Evolutionary conservation across 2,113 vertebrate species (phyloP).

Genomic region (Phyllostomus hastatus): DNA sequence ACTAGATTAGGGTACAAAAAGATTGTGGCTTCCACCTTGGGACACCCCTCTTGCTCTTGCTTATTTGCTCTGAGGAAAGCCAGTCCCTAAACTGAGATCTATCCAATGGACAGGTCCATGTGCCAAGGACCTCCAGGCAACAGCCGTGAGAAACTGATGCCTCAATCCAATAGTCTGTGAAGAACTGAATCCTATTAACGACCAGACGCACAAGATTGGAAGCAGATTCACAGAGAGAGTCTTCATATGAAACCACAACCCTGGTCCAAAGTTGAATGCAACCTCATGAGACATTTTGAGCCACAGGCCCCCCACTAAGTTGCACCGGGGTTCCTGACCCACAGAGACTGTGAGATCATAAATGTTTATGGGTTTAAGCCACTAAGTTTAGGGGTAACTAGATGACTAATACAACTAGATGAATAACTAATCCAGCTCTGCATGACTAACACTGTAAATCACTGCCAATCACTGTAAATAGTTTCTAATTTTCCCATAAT

Average conservation of each 20-base stretch:
- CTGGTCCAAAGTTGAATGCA: neutral
- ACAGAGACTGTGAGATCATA: neutral
- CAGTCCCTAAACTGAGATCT: neutral
- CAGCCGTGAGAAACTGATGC: neutral
- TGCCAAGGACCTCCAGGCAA: neutral
- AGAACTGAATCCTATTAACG: neutral
- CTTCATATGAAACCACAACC: neutral
- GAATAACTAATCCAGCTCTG: neutral
- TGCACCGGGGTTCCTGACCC: neutral
- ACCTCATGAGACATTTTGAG: neutral
- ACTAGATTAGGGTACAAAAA: neutral
- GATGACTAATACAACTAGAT: neutral
- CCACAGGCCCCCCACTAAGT: neutral
- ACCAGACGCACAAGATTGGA: neutral
- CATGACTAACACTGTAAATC: neutral
- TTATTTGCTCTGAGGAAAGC: neutral
- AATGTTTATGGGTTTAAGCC: neutral
- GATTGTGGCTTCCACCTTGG: neutral
- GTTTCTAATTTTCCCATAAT: neutral
- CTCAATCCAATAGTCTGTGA: neutral
- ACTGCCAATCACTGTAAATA: neutral
- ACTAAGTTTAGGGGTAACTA: neutral
- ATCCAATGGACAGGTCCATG: neutral
- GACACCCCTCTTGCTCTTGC: neutral
- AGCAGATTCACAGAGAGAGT: neutral